Base-by-base conservation (phyloP, 1,140 invertebrate species). In the Drosophila lowei region DNA sequence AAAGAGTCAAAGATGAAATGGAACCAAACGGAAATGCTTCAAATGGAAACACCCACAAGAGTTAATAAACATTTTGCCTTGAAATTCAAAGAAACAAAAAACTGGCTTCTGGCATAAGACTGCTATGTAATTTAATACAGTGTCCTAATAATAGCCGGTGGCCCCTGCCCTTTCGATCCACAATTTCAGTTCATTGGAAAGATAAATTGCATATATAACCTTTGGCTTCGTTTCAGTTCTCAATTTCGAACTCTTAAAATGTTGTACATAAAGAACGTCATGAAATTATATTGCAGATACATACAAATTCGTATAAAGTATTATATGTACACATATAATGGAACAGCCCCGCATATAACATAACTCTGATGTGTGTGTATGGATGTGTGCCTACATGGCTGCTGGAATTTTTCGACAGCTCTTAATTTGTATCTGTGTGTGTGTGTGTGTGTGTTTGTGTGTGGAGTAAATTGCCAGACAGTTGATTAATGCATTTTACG, bases 401-500 rank as follows among this genome's bases (percentile, higher is more conserved):
- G 62, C 8, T 42, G 34, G 48, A 57, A 49, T 49, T 68, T 68
- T 68, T 56, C 30, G 43, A 50, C 30, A 43, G 48, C 63, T 64
- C 65, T 68, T 68, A 43, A 68, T 68, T 68, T 68, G 34, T 34
- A 64, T 30, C 9, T 9, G 2, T 53, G 6, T 44, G 23, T 41
- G 21, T 48, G 21, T 55, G 30, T 75, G 63, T 62, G 60, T 46
- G 62, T 21, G 7, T 5, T 41, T 25, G 16, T 53, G 16, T 38
- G 47, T 7, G 64, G 49, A 77, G 80, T 85, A 86, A 85, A 85
- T 85, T 85, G 80, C 81, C 73, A 53, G 77, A 64, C 63, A 77
- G 81, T 85, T 85, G 81, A 86, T 85, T 86, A 85, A 85, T 85
- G 81, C 81, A 68, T 74, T 81, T 77, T 64, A 75, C 66, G 79